phyloP scores from a whole-genome alignment of 2,113 vertebrate genomes.

The Oncorhynchus tshawytscha region DNA sequence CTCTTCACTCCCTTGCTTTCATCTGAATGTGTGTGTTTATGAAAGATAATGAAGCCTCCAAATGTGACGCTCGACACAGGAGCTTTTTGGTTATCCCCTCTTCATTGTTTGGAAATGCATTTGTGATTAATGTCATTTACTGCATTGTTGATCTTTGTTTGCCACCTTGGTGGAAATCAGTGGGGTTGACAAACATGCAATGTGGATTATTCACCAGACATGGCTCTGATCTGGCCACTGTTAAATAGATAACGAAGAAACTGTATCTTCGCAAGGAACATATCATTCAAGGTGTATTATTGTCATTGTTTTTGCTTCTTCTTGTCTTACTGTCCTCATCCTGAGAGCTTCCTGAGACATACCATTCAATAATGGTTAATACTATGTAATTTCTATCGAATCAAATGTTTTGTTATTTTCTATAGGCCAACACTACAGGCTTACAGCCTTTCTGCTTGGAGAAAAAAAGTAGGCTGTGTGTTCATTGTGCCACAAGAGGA shows the following conservation, averaged over 20 bases:
- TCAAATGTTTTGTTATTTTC: too few species aligned
- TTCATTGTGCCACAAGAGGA: too few species aligned
- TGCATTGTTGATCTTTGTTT: constrained; percentile 38
- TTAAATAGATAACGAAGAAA: constrained; percentile 24
- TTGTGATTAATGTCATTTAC: constrained; percentile 23
- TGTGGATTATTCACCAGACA: not conserved
- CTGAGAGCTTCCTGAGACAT: too few species aligned
- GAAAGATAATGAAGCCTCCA: constrained; percentile 9
- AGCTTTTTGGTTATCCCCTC: constrained; percentile 8
- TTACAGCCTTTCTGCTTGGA: too few species aligned
- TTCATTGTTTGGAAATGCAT: constrained; percentile 14
- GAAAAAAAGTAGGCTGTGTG: too few species aligned
- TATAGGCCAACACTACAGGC: too few species aligned
- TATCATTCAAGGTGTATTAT: too few species aligned
- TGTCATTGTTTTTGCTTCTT: too few species aligned
- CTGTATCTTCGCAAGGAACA: too few species aligned
- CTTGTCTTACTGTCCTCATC: too few species aligned
- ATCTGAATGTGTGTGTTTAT: constrained; percentile 3
- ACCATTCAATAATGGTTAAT: too few species aligned
- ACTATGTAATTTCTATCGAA: too few species aligned
- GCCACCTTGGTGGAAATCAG: constrained; percentile 26
- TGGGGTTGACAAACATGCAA: constrained; percentile 27
- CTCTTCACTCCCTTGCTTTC: constrained; percentile 15
- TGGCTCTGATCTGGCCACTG: constrained; percentile 3
- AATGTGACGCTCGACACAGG: constrained; percentile 9